phyloP scores from a whole-genome alignment of 2,113 vertebrate genomes.

The Epinephelus lanceolatus region DNA sequence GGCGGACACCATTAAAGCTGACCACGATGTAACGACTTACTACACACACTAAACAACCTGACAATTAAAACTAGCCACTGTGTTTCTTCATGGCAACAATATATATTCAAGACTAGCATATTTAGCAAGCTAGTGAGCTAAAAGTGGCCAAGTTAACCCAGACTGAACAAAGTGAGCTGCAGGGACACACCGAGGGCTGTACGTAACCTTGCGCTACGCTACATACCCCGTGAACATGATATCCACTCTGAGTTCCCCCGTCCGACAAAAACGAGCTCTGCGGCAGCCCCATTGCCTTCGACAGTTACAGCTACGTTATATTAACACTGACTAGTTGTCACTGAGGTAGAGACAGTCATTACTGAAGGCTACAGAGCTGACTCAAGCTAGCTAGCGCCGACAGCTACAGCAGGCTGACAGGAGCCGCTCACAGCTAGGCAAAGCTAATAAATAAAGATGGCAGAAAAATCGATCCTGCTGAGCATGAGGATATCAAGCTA shows the following conservation, averaged over 20 bases:
- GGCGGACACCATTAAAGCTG: conserved; percentile 29
- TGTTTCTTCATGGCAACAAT: too few relatives aligned
- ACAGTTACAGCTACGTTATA: not conserved
- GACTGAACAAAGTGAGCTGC: not conserved
- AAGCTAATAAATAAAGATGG: conserved; percentile 59
- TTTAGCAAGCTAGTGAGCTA: not conserved
- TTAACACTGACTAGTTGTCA: conserved; percentile 28
- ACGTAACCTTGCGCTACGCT: conserved; percentile 38
- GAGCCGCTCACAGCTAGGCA: conserved; percentile 27
- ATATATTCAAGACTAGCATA: not conserved
- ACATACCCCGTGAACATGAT: conserved; percentile 81
- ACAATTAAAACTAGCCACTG: not conserved
- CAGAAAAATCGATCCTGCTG: conserved; percentile 39
- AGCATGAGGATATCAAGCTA: not conserved
- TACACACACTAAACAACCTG: not conserved
- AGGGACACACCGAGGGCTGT: not conserved
- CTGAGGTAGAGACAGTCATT: conserved; percentile 55
- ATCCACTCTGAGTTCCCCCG: conserved; percentile 68
- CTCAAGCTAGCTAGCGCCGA: conserved; percentile 28
- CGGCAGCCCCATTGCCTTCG: conserved; percentile 65
- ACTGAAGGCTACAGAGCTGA: not conserved
- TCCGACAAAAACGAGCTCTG: conserved; percentile 77
- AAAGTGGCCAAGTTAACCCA: not conserved
- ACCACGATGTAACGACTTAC: not conserved
- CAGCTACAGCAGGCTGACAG: conserved; percentile 8